These are phyloP conservation scores for Microcebus ravelobensis DNA, from an alignment of 2,113 vertebrate genomes.

Conservation along the genomic window DNA sequence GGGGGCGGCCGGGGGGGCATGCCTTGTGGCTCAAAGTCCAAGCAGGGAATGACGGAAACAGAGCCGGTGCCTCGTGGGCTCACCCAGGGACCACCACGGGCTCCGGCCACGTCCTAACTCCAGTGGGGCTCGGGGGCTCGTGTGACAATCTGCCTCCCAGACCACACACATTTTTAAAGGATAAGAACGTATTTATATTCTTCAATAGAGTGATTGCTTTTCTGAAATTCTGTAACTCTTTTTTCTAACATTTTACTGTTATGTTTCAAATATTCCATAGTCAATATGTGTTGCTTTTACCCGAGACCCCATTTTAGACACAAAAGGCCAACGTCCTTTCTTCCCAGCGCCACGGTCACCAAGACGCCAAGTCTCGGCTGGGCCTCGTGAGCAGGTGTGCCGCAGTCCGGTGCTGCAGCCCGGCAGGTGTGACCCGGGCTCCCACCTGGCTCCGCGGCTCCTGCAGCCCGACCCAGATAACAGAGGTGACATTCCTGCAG, in stretches of 20 bases:
- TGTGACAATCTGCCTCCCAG: neutral
- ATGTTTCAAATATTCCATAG: neutral
- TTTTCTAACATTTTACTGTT: neutral
- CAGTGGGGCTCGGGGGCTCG: neutral
- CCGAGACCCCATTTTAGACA: neutral
- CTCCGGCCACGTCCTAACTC: neutral
- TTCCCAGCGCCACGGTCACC: fast-evolving
- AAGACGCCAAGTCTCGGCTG: neutral
- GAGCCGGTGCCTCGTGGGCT: neutral
- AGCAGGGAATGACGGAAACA: neutral
- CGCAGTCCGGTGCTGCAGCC: fast-evolving
- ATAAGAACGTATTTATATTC: neutral
- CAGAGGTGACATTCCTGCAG: neutral
- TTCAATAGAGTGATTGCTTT: neutral
- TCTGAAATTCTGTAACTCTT: too few relatives aligned
- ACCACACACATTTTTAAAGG: neutral
- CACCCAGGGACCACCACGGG: neutral
- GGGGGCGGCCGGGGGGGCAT: too few relatives aligned
- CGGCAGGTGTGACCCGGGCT: neutral
- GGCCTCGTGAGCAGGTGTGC: fast-evolving
- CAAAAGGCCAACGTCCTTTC: neutral
- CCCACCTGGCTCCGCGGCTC: neutral
- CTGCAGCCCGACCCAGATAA: neutral
- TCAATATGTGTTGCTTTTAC: neutral
- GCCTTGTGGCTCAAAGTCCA: neutral